Conservation (phyloP, 2,113 vertebrate genomes). For the Scortum barcoo region DNA sequence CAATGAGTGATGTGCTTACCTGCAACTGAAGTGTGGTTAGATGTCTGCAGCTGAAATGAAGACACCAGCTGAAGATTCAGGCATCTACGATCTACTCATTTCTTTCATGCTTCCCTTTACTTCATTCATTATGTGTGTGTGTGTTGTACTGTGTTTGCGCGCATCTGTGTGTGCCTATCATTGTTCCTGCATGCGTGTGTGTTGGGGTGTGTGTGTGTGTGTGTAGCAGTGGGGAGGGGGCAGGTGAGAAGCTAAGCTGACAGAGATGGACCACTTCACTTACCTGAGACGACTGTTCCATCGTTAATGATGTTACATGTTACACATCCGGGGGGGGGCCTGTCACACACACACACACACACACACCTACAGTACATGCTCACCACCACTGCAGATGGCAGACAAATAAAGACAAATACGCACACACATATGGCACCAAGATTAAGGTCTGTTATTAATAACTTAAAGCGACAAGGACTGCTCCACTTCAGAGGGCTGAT, state of each 20-base stretch:
- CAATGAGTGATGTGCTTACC: not conserved
- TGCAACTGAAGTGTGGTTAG: constrained; percentile 8
- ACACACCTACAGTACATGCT: constrained; percentile 24
- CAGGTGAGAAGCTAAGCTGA: constrained; percentile 77
- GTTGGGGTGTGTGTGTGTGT: constrained; percentile 40
- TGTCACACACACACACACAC: constrained; percentile 6
- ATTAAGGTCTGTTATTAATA: constrained; percentile 66
- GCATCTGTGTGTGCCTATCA: constrained; percentile 16
- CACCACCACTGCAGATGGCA: constrained; percentile 50
- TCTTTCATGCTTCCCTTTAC: constrained; percentile 2
- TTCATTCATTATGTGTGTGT: not conserved
- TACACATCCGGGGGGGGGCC: constrained; percentile 53
- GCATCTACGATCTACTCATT: too few species aligned
- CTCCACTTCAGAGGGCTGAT: constrained; percentile 63
- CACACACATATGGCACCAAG: constrained; percentile 45
- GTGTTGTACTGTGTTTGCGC: not conserved
- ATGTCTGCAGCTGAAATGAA: constrained; percentile 28
- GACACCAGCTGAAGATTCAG: not conserved
- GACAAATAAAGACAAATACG: constrained; percentile 56
- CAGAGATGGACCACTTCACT: constrained; percentile 77
- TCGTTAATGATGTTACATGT: constrained; percentile 76
- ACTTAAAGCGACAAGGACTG: constrained; percentile 51
- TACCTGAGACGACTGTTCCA: constrained; percentile 65
- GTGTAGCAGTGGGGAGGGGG: constrained; percentile 2
- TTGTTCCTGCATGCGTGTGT: constrained; percentile 18